Base-by-base conservation (phyloP, 2,797 vertebrate species). In the Euthynnus affinis region DNA sequence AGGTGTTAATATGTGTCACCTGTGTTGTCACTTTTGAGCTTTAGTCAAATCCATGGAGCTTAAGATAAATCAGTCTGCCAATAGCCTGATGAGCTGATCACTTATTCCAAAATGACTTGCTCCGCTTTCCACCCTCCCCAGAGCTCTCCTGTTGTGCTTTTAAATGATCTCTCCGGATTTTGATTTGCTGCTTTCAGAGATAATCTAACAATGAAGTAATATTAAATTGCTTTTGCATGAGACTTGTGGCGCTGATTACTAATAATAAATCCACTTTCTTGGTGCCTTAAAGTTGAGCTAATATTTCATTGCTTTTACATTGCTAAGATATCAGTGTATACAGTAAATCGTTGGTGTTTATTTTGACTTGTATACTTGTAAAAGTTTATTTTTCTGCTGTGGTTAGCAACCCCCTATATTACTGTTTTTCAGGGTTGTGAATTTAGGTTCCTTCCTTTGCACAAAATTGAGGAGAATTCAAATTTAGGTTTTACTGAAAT, bases 1-100 rank as follows among this genome's bases (percentile, higher is more conserved):
- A 78, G 67, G 64, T 85, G 71, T 80, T 84, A 87, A 81, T 69
- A 74, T 63, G 25, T 53, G 71, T 86, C 86, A 86, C 61, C 69
- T 76, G 60, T 27, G 7, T 73, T 82, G 73, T 85, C 78, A 82
- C 63, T 46, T 61, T 63, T 46, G 60, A 76, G 83, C 77, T 57
- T 27, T 27, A 67, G 66, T 82, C 67, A 83, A 66, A 78, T 77
- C 78, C 77, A 78, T 73, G 3, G 42, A 81, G 78, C 37, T 76
- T 66, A 55, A 67, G 81, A 83, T 81, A 61, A 85, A 81, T 76
- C 68, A 57, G 62, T 75, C 77, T 63, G 81, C 74, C 79, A 71
- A 70, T 73, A 71, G 59, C 29, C 55, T 72, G 73, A 82, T 74
- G 84, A 86, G 66, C 76, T 64, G 58, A 80, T 83, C 72, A 60